phyloP scores from a whole-genome alignment of 2,888 invertebrate genomes.

The Rugalucina vietnamica region DNA sequence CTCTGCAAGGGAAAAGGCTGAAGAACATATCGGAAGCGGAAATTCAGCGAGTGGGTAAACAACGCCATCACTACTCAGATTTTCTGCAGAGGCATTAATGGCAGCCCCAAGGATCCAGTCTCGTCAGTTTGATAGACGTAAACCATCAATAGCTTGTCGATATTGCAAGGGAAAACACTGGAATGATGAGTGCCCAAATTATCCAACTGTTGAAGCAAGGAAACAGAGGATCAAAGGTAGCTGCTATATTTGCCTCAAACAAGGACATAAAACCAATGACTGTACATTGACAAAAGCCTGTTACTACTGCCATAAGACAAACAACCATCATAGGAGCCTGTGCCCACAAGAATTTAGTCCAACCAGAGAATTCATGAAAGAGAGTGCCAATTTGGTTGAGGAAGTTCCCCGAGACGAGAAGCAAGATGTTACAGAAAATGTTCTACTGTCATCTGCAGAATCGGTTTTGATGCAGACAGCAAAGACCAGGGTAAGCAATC shows the following conservation, averaged over 20 bases:
- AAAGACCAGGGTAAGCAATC: background rate
- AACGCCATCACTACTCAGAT: too few relatives aligned
- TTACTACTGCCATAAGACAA: slow-evolving; percentile 1
- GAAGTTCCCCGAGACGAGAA: background rate
- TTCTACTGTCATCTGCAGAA: slow-evolving; percentile 8
- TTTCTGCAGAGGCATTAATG: too few relatives aligned
- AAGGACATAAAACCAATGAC: background rate
- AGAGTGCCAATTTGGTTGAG: background rate
- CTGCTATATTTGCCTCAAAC: slow-evolving; percentile 12
- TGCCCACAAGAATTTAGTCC: background rate
- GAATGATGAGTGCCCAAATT: slow-evolving; percentile 1
- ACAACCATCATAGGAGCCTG: slow-evolving; percentile 8
- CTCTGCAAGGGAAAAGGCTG: too few relatives aligned
- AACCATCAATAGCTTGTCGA: too few relatives aligned
- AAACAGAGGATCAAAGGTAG: slow-evolving; percentile 17
- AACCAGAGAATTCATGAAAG: background rate
- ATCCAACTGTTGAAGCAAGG: slow-evolving; percentile 14
- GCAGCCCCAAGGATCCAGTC: too few relatives aligned
- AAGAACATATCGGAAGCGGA: too few relatives aligned
- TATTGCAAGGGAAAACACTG: slow-evolving; percentile 5
- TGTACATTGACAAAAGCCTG: slow-evolving; percentile 11
- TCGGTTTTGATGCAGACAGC: slow-evolving; percentile 26
- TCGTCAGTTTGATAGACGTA: too few relatives aligned
- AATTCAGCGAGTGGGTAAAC: too few relatives aligned
- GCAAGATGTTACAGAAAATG: background rate